Conservation (phyloP, 2,113 vertebrate species). For the Megaceryle torquata region DNA sequence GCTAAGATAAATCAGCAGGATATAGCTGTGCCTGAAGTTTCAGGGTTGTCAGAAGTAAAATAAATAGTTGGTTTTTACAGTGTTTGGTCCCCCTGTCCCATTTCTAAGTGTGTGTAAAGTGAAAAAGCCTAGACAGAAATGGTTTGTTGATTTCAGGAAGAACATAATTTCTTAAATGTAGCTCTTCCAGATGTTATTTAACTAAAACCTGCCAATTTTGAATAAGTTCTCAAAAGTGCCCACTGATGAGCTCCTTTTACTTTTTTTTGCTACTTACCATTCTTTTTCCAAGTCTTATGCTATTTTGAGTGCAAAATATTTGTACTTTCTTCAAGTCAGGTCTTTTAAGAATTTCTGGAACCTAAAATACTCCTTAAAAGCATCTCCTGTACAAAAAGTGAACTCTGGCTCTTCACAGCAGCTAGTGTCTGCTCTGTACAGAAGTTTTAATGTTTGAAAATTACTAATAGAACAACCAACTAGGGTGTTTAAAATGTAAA, state of each 20-base stretch:
- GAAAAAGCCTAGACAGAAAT: not conserved
- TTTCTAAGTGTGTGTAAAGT: not conserved
- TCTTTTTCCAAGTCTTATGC: too few relatives aligned
- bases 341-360: not conserved
- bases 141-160: not conserved
- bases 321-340: not conserved
- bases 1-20: not conserved
- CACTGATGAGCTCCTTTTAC: not conserved
- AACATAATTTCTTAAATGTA: not conserved
- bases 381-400: not conserved
- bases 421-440: not conserved
- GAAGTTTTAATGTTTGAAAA: not conserved
- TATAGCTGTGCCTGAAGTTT: not conserved
- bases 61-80: not conserved
- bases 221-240: not conserved
- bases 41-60: not conserved
- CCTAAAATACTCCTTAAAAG: not conserved
- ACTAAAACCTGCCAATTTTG: too few relatives aligned
- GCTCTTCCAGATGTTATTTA: not conserved
- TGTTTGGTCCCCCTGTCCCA: too few relatives aligned
- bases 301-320: not conserved
- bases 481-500: not conserved
- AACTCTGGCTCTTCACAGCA: not conserved
- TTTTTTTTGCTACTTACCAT: not conserved
- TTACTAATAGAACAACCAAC: not conserved